Percentiles rank a stretch among this genome's conserved stretches.
phyloP scores from a whole-genome alignment of 2,797 vertebrate genomes.

The Epinephelus awoara region DNA sequence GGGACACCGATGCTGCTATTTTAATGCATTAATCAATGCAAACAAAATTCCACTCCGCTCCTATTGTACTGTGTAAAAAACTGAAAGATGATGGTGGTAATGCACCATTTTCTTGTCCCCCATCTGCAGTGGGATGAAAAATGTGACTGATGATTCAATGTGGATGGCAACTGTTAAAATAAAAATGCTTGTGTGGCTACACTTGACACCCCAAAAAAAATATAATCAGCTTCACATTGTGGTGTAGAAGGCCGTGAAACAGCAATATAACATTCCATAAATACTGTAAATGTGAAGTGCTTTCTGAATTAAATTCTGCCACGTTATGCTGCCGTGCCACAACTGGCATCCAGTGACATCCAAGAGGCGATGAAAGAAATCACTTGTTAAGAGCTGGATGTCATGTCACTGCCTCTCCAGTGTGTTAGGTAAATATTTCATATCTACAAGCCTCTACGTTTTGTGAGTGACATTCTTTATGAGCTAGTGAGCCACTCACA shows the following conservation, averaged over 20 bases:
- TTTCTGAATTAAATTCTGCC: conserved; percentile 20
- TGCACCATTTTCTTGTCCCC: too few relatives aligned
- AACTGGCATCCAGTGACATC: conserved; percentile 20
- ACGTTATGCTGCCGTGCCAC: conserved; percentile 1
- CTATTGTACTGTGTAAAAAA: background rate
- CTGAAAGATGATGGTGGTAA: too few relatives aligned
- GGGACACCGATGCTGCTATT: background rate
- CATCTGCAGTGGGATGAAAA: background rate
- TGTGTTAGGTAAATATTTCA: conserved; percentile 73
- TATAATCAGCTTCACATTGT: background rate
- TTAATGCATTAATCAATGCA: background rate
- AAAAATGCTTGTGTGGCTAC: background rate
- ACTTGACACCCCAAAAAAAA: background rate
- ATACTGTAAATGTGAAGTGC: background rate
- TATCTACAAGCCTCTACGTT: conserved; percentile 59
- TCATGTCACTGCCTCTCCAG: conserved; percentile 45
- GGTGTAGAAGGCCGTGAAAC: background rate
- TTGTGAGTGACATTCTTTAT: conserved; percentile 72
- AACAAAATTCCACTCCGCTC: background rate
- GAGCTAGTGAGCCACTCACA: conserved; percentile 61
- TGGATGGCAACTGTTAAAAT: background rate
- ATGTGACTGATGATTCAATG: background rate
- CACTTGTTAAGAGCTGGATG: conserved; percentile 30
- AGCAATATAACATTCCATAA: background rate
- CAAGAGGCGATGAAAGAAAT: background rate